Conservation (phyloP, 2,113 vertebrate genomes). For the Agelaius phoeniceus region DNA sequence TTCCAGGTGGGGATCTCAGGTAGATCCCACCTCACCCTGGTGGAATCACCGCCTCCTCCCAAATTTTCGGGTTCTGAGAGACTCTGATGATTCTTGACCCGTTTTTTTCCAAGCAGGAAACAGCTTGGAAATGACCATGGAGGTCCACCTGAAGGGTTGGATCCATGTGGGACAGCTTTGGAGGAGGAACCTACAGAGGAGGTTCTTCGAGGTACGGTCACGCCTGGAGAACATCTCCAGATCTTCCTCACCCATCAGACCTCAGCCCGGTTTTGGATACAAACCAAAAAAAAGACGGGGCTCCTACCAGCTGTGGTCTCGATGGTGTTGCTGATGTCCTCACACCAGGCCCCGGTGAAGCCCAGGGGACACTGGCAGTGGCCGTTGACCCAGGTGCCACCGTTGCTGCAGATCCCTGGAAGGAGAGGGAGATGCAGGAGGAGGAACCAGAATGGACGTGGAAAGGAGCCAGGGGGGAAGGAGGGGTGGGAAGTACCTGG, state of each 20-base stretch:
- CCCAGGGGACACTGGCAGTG: neutral
- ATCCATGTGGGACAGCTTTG: too few relatives aligned
- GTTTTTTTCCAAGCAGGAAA: too few relatives aligned
- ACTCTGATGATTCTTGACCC: too few relatives aligned
- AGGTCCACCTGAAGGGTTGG: too few relatives aligned
- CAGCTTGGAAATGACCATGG: too few relatives aligned
- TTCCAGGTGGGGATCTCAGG: neutral
- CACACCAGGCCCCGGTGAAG: neutral
- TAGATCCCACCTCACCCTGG: neutral
- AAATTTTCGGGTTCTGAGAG: neutral
- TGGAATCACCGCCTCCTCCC: neutral
- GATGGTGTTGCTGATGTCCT: neutral
- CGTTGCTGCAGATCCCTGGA: neutral
- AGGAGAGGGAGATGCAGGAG: neutral
- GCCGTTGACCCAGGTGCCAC: neutral
- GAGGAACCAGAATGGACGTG: neutral
- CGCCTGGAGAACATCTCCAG: neutral
- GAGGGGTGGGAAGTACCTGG: neutral
- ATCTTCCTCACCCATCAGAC: rapidly evolving
- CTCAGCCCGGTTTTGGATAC: rapidly evolving
- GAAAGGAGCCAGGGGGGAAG: rapidly evolving
- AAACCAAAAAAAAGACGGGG: neutral
- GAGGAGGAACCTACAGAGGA: too few relatives aligned
- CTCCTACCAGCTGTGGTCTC: neutral
- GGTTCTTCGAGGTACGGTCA: rapidly evolving